Evolutionary conservation across 2,888 invertebrate genomes (phyloP).

Genomic region (Shargacucullia verbasci): DNA sequence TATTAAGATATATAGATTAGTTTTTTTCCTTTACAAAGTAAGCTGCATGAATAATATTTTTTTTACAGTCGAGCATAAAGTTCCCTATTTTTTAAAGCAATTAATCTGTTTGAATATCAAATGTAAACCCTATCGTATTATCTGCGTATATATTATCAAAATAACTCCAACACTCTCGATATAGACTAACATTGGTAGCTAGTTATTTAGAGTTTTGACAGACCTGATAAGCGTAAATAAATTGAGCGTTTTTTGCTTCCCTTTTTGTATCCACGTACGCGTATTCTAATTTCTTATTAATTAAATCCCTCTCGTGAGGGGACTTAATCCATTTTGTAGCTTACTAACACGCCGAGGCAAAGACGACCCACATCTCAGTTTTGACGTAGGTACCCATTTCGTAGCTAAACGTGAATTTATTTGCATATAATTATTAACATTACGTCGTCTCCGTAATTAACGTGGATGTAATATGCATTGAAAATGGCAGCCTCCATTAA

Average conservation of each 20-base stretch:
- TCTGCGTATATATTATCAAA: too few species aligned
- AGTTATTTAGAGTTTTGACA: too few species aligned
- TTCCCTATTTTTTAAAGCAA: too few species aligned
- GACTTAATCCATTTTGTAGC: slow-evolving; percentile 74
- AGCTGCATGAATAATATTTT: background rate
- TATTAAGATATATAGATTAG: too few species aligned
- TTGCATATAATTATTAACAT: slow-evolving; percentile 57
- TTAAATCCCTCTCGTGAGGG: slow-evolving; percentile 69
- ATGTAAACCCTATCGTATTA: too few species aligned
- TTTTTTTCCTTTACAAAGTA: background rate
- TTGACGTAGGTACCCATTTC: slow-evolving; percentile 67
- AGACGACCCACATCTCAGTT: slow-evolving; percentile 71
- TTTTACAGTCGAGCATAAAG: too few species aligned
- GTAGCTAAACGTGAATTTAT: slow-evolving; percentile 64
- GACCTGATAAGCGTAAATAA: too few species aligned
- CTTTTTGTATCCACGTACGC: slow-evolving; percentile 42
- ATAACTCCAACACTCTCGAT: too few species aligned
- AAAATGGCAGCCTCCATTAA: slow-evolving; percentile 15
- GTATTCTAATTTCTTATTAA: slow-evolving; percentile 71
- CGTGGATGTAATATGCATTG: slow-evolving; percentile 32
- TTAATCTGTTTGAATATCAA: too few species aligned
- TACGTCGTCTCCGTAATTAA: slow-evolving; percentile 36
- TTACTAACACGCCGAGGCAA: slow-evolving; percentile 67
- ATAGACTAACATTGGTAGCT: too few species aligned
- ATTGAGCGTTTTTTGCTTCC: background rate